Percentiles rank a stretch among this genome's conserved stretches.
Evolutionary conservation across 1,140 invertebrate species (phyloP).

Genomic region (Bombus waltoni): DNA sequence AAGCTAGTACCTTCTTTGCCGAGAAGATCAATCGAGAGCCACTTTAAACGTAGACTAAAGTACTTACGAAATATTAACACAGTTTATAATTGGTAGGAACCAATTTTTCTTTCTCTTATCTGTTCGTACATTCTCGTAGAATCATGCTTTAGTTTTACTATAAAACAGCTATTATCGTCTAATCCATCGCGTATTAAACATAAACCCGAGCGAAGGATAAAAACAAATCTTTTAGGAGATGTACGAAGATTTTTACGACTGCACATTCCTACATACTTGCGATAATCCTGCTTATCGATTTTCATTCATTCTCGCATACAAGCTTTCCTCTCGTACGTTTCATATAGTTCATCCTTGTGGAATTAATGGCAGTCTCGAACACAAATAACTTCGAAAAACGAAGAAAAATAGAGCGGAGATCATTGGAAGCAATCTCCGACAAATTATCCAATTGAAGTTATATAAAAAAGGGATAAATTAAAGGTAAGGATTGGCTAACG

Average conservation of each 20-base stretch:
- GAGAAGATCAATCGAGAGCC: neutral
- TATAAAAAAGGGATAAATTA: neutral
- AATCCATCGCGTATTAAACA: neutral
- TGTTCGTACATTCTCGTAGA: neutral
- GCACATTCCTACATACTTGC: no score
- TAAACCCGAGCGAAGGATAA: neutral
- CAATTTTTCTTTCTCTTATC: neutral
- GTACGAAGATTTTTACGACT: neutral
- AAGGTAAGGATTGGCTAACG: neutral
- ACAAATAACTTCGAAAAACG: neutral
- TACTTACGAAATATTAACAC: neutral
- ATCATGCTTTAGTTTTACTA: no score
- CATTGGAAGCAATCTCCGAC: neutral
- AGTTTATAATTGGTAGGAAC: neutral
- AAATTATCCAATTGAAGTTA: slow-evolving; percentile 18
- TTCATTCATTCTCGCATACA: no score
- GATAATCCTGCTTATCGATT: no score
- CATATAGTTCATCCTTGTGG: neutral
- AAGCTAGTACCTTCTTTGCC: neutral
- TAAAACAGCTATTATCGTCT: no score
- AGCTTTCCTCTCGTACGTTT: no score
- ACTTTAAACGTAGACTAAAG: neutral
- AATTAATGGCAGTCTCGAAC: neutral
- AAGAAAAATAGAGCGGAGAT: slow-evolving; percentile 21
- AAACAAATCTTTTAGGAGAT: neutral